phyloP scores from a whole-genome alignment of 2,113 vertebrate genomes.

The Gymnorhina tibicen region DNA sequence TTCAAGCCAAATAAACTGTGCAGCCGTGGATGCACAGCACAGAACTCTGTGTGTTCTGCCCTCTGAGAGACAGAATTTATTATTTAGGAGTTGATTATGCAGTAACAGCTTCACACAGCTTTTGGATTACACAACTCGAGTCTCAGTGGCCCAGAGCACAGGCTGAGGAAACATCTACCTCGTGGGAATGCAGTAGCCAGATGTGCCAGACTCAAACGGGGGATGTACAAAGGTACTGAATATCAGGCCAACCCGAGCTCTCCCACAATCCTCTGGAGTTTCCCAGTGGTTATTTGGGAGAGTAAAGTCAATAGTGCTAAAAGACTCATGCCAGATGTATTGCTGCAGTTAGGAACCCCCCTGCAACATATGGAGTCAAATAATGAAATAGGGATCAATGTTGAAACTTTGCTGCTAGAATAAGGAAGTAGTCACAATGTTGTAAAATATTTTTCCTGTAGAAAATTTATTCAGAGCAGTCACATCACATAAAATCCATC shows the following conservation, averaged over 20 bases:
- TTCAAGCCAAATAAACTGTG: not conserved
- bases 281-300: not conserved
- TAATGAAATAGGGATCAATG: rapidly evolving
- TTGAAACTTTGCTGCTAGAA: not conserved
- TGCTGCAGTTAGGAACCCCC: not conserved
- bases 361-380: not conserved
- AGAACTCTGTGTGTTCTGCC: not conserved
- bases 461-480: not conserved
- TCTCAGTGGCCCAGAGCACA: not conserved
- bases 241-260: not conserved
- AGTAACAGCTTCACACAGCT: not conserved
- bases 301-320: not conserved
- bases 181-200: not conserved
- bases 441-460: not conserved
- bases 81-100: not conserved
- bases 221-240: not conserved
- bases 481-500: not conserved
- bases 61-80: not conserved
- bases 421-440: not conserved
- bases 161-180: not conserved
- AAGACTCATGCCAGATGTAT: not conserved
- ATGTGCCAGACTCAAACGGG: rapidly evolving
- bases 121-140: not conserved
- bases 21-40: not conserved
- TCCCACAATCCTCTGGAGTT: not conserved